Base-by-base conservation (phyloP, 2,113 vertebrate species). In the Bos indicus region DNA sequence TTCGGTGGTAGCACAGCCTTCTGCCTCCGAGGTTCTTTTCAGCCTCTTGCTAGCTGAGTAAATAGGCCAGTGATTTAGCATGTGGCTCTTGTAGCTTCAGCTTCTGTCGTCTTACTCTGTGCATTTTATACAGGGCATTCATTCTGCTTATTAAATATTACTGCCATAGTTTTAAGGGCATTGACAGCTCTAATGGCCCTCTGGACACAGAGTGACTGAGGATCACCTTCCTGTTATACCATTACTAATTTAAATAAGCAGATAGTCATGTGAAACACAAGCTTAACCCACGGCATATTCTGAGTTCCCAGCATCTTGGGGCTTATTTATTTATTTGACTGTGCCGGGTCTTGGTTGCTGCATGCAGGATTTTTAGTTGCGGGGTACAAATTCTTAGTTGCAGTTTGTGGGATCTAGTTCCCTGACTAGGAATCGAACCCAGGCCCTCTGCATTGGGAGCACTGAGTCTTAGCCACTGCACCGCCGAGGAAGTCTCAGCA, bases 1-100 rank as follows among this genome's bases (percentile, higher is more conserved):
- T 23, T n/a, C 23, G 74, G 48, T 74, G 82, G 74, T 40, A 85
- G 78, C 30, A 48, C 11, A 13, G 89, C 77, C 1, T 94, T 67
- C 82, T 74, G 90, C 81, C 90, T 90, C 95, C 3, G 1, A 74
- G 93, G 87, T 81, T 1, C 59, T 93, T 98, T 88, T 71, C 3
- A 8, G 97, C 62, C 78, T 64, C 90, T 0, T 78, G 90, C 91
- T 96, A 54, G 81, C 86, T 94, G 77, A 98, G 95, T 84, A 97
- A 97, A 97, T 7, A 96, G 88, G 84, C n/a, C 56, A 43, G 26
- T 48, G 81, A 46, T 77, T 95, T 95, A 89, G 78, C 95, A 33
- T 21, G 23, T 80, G 62, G 36, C 40, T 56, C 51, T 52, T 14
- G 10, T 36, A 83, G 56, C 83, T 95, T 52, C 64, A 46, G 28